These are phyloP conservation scores for Verasper variegatus DNA, from an alignment of 2,113 vertebrate species.

Conservation along the genomic window DNA sequence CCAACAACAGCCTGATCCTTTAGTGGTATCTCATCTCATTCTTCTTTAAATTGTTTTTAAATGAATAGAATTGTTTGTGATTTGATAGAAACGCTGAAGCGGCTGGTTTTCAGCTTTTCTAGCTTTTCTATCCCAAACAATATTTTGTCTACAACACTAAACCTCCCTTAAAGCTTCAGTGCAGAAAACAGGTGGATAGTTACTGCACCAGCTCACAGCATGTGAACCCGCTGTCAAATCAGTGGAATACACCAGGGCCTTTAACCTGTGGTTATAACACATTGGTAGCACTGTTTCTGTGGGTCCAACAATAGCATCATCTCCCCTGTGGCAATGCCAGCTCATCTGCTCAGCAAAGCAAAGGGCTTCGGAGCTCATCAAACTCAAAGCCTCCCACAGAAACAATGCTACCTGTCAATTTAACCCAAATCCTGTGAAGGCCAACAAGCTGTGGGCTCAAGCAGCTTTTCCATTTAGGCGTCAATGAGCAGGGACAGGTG, in stretches of 20 bases:
- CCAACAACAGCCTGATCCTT: neutral
- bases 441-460: slow-evolving; percentile 45
- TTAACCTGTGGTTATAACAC: slow-evolving; percentile 47
- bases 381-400: slow-evolving; percentile 65
- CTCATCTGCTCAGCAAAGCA: slow-evolving; percentile 49
- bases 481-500: neutral
- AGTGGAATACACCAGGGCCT: slow-evolving; percentile 35
- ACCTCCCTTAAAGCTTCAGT: neutral
- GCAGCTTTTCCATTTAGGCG: slow-evolving; percentile 24
- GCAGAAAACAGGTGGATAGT: slow-evolving; percentile 26
- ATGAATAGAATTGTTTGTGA: neutral
- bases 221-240: slow-evolving; percentile 57
- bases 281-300: slow-evolving; percentile 21
- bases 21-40: neutral
- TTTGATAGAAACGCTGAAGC: neutral
- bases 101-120: neutral
- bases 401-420: slow-evolving; percentile 57
- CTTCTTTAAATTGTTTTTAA: neutral
- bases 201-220: slow-evolving; percentile 46
- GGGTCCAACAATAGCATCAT: slow-evolving; percentile 67
- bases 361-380: slow-evolving; percentile 68
- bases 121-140: neutral
- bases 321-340: slow-evolving; percentile 63
- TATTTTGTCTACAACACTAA: neutral
- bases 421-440: slow-evolving; percentile 62